These are phyloP conservation scores for Platycheirus albimanus DNA, from an alignment of 2,888 invertebrate species.

Conservation along the genomic window DNA sequence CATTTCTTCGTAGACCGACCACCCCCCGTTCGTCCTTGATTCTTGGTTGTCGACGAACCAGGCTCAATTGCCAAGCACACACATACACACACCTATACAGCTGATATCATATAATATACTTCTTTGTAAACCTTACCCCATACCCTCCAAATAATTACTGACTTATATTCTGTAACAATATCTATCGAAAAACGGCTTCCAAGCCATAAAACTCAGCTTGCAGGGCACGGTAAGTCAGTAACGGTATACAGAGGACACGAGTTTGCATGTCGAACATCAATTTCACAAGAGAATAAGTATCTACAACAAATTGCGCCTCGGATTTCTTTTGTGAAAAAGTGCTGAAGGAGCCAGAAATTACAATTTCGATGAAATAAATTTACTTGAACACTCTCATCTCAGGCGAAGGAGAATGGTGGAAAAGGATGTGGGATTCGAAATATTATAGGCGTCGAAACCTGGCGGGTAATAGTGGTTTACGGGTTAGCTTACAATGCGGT, in stretches of 20 bases:
- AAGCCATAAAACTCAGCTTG: slow-evolving; percentile 46
- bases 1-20: too few species aligned
- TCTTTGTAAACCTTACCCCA: background rate
- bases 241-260: slow-evolving; percentile 12
- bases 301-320: slow-evolving; percentile 58
- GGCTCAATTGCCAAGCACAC: slow-evolving; percentile 33
- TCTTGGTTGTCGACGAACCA: slow-evolving; percentile 17
- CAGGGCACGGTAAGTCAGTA: background rate
- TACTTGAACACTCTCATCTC: slow-evolving; percentile 16
- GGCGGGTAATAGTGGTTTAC: slow-evolving; percentile 38
- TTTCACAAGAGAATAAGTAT: slow-evolving; percentile 53
- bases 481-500: slow-evolving; percentile 39
- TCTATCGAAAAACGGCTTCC: slow-evolving; percentile 58
- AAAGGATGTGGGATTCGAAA: slow-evolving; percentile 41
- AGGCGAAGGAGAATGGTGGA: background rate
- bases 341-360: slow-evolving; percentile 44
- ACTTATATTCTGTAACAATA: slow-evolving; percentile 51
- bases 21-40: too few species aligned
- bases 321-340: slow-evolving; percentile 59
- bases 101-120: too few species aligned
- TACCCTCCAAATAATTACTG: slow-evolving; percentile 51
- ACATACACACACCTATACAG: background rate
- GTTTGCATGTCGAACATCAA: slow-evolving; percentile 70
- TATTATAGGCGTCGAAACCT: slow-evolving; percentile 38
- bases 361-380: slow-evolving; percentile 35